Conservation (phyloP, 2,113 vertebrate species). For the Willisornis vidua region DNA sequence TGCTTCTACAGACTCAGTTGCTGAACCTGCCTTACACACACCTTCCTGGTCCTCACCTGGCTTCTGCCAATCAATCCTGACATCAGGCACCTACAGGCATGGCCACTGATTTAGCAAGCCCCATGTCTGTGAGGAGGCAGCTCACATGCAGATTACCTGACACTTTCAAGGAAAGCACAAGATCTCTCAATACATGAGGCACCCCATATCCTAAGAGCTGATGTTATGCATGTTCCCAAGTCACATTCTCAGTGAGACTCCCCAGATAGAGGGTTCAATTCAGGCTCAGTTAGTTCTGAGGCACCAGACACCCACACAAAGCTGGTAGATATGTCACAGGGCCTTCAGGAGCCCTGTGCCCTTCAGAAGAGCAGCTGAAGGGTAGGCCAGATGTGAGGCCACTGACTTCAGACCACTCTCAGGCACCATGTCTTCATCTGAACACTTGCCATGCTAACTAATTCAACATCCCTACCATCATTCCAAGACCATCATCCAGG, state of each 20-base stretch:
- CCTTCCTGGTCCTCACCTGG: neutral
- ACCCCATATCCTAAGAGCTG: neutral
- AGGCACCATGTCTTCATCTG: neutral
- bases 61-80: neutral
- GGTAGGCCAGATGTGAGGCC: neutral
- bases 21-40: neutral
- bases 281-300: neutral
- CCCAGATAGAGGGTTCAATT: neutral
- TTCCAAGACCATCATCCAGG: neutral
- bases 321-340: neutral
- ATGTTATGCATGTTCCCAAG: neutral
- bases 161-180: neutral
- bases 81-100: neutral
- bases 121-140: neutral
- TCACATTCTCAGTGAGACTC: neutral
- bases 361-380: neutral
- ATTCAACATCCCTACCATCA: neutral
- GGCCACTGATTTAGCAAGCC: neutral
- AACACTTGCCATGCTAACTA: neutral
- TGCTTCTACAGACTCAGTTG: rapidly evolving
- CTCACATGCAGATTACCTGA: neutral
- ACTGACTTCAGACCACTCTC: neutral
- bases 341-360: neutral
- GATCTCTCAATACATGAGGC: neutral
- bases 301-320: neutral